These are phyloP conservation scores for Malurus melanocephalus DNA, from an alignment of 2,113 vertebrate species.

Conservation along the genomic window DNA sequence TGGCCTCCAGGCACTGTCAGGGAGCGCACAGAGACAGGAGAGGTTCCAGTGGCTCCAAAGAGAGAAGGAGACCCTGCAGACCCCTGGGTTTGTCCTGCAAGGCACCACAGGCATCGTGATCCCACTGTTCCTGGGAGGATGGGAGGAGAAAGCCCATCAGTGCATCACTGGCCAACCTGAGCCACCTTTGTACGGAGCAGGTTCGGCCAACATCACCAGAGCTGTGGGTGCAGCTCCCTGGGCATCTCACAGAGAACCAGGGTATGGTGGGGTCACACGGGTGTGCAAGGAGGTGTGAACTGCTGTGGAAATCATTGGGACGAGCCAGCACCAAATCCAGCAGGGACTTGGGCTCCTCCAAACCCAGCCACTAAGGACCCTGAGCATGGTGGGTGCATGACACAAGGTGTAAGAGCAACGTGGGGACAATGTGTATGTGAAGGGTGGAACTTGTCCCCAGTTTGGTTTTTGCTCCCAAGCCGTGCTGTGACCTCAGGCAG, in stretches of 20 bases:
- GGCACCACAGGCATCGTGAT: accelerated
- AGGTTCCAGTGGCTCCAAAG: not conserved
- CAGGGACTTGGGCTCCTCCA: not conserved
- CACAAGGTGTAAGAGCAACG: not conserved
- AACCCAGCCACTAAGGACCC: not conserved
- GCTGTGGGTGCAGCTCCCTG: not conserved
- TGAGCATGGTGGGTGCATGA: accelerated
- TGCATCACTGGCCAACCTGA: not conserved
- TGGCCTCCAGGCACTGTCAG: not conserved
- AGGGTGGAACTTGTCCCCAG: not conserved
- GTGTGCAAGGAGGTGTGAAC: not conserved
- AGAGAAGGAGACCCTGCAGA: not conserved
- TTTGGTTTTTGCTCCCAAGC: not conserved
- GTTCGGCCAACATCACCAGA: not conserved
- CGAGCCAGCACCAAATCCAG: not conserved
- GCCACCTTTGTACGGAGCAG: not conserved
- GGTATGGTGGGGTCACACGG: not conserved
- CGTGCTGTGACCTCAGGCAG: not conserved
- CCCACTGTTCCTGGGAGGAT: not conserved
- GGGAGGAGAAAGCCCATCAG: not conserved
- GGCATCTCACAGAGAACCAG: accelerated
- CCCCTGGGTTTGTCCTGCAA: not conserved
- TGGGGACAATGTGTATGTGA: accelerated
- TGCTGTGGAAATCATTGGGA: not conserved
- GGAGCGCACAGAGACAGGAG: not conserved